Evolutionary conservation across 2,888 invertebrate genomes (phyloP).

Genomic region (Malacosoma neustria): DNA sequence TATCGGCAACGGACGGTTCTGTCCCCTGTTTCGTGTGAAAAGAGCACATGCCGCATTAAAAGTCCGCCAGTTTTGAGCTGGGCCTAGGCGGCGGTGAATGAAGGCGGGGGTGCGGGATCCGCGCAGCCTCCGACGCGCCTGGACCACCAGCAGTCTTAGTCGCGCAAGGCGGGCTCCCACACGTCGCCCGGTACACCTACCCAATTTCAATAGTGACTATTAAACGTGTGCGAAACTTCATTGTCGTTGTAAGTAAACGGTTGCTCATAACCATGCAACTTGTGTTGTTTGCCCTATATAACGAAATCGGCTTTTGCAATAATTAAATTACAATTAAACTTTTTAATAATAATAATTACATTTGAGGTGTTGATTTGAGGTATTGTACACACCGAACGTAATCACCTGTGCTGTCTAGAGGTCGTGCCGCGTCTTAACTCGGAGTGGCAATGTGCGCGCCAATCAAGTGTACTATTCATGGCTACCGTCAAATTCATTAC

Average conservation of each 20-base stretch:
- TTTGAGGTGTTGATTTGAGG: conserved; percentile 24
- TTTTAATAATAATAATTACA: conserved; percentile 39
- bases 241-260: conserved; percentile 47
- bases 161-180: conserved; percentile 50
- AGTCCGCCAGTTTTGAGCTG: conserved; percentile 61
- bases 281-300: conserved; percentile 6
- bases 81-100: conserved; percentile 61
- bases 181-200: conserved; percentile 33
- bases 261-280: neutral
- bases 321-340: conserved; percentile 18
- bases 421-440: conserved; percentile 35
- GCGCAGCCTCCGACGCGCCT: conserved; percentile 66
- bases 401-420: conserved; percentile 60
- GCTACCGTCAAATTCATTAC: conserved; percentile 10
- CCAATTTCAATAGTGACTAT: conserved; percentile 45
- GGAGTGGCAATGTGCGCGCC: conserved; percentile 35
- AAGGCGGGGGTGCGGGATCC: conserved; percentile 54
- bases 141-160: conserved; percentile 51
- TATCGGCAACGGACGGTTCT: conserved; percentile 23
- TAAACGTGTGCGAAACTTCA: conserved; percentile 41
- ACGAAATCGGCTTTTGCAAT: conserved; percentile 38
- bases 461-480: conserved; percentile 36
- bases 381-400: conserved; percentile 27
- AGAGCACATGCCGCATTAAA: conserved; percentile 63
- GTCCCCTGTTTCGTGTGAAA: conserved; percentile 45